Conservation (phyloP, 2,797 vertebrate species). For the Halcyon badia region DNA sequence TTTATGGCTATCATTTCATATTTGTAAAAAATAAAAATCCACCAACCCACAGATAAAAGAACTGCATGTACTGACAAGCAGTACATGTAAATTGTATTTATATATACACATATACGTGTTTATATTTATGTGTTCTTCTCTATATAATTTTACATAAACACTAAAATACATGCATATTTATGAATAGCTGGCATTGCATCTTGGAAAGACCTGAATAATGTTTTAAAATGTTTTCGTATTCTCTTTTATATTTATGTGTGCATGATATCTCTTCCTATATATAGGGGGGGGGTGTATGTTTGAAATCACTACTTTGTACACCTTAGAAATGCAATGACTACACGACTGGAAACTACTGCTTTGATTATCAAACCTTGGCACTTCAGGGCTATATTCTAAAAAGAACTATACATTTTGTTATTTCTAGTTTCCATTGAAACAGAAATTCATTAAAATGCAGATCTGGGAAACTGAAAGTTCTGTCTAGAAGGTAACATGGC, state of each 20-base stretch:
- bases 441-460: not conserved
- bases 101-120: not conserved
- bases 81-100: not conserved
- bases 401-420: not conserved
- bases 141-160: not conserved
- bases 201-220: not conserved
- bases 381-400: not conserved
- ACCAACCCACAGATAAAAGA: not conserved
- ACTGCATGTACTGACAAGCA: not conserved
- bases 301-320: not conserved
- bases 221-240: not conserved
- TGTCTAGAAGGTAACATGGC: accelerated
- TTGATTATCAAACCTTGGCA: not conserved
- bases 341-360: not conserved
- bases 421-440: not conserved
- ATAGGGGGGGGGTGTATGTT: not conserved
- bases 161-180: constrained; percentile 17
- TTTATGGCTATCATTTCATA: not conserved
- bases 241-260: not conserved
- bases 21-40: not conserved
- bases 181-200: not conserved
- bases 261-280: not conserved
- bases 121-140: not conserved
- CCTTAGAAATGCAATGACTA: not conserved
- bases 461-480: not conserved